Conservation (phyloP, 2,797 vertebrate genomes). For the Sebastes taczanowskii region DNA sequence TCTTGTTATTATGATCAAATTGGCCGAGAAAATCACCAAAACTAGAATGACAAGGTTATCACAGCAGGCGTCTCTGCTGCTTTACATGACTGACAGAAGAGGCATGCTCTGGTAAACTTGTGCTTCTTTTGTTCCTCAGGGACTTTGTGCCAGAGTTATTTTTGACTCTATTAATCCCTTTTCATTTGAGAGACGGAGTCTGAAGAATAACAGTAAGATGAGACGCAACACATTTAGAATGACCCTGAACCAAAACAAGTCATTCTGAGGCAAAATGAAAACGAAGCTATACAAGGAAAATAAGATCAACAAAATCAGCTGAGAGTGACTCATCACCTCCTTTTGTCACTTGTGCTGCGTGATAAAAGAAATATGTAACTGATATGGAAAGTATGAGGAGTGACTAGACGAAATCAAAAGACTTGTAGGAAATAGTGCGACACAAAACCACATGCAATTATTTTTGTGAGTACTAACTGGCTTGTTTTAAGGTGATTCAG, state of each 20-base stretch:
- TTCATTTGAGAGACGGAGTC: not conserved
- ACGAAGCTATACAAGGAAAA: not conserved
- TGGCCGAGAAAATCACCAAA: not conserved
- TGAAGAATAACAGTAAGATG: not conserved
- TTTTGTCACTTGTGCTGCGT: not conserved
- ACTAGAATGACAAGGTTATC: constrained; percentile 4
- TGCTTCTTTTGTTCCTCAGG: not conserved
- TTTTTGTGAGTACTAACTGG: not conserved
- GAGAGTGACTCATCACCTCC: constrained; percentile 10
- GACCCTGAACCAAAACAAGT: constrained; percentile 23
- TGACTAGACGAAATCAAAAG: not conserved
- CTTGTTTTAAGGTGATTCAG: not conserved
- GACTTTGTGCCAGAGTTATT: constrained; percentile 30
- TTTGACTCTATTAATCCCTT: constrained; percentile 19
- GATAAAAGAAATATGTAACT: not conserved
- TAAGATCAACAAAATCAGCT: not conserved
- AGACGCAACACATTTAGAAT: constrained; percentile 48
- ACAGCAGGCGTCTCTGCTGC: not conserved
- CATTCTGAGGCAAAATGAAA: not conserved
- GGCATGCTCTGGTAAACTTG: not conserved
- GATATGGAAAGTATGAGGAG: not conserved
- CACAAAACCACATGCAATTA: not conserved
- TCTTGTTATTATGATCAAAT: not conserved
- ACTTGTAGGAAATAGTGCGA: not conserved
- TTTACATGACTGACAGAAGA: constrained; percentile 40